Conservation (phyloP, 2,888 invertebrate genomes). For the Diaprepes abbreviatus region DNA sequence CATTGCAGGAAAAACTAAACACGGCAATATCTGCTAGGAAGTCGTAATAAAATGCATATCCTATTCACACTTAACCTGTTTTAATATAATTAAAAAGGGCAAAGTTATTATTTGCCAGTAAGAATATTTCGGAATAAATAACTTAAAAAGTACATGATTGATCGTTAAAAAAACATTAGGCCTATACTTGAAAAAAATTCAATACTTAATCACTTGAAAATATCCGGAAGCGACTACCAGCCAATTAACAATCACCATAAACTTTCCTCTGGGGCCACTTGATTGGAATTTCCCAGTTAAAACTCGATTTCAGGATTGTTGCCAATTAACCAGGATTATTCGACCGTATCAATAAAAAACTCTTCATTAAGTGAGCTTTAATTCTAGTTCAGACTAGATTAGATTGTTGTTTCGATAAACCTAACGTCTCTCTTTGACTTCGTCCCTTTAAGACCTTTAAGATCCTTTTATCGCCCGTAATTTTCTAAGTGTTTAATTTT, state of each 20-base stretch:
- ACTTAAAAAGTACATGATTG: not conserved
- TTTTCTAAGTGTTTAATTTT: too few species aligned
- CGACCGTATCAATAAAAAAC: slow-evolving; percentile 29
- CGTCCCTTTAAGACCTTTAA: not conserved
- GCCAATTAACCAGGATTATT: slow-evolving; percentile 45
- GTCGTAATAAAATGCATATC: too few species aligned
- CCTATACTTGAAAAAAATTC: too few species aligned
- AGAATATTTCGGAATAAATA: too few species aligned
- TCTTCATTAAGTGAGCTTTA: slow-evolving; percentile 30
- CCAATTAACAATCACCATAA: slow-evolving; percentile 17
- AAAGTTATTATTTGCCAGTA: too few species aligned
- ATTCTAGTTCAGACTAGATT: slow-evolving; percentile 15
- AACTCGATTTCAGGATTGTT: slow-evolving; percentile 39
- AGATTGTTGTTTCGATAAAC: slow-evolving; percentile 11
- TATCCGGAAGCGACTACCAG: not conserved
- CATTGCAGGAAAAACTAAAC: too few species aligned
- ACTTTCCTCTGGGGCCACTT: slow-evolving; percentile 32
- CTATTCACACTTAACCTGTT: too few species aligned
- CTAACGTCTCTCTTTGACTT: not conserved
- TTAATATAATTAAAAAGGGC: too few species aligned
- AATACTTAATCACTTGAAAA: slow-evolving; percentile 7
- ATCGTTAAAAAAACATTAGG: too few species aligned
- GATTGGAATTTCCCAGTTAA: slow-evolving; percentile 50
- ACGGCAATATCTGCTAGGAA: too few species aligned
- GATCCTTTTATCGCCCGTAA: too few species aligned